These are phyloP conservation scores for Drosophila parthenogenetica DNA, from an alignment of 2,888 invertebrate species.

Conservation along the genomic window DNA sequence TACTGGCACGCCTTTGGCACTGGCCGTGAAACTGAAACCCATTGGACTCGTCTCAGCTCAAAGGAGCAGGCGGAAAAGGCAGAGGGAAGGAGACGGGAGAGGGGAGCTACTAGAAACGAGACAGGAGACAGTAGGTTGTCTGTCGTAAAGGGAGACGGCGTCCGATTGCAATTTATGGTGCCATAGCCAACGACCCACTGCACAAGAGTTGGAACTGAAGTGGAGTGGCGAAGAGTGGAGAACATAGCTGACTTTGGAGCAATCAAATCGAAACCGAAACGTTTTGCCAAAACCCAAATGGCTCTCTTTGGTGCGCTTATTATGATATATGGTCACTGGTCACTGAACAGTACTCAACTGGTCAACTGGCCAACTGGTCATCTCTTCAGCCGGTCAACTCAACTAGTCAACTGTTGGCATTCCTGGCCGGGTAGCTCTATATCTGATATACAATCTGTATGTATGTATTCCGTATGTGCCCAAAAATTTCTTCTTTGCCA, in stretches of 20 bases:
- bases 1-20: constrained; percentile 46
- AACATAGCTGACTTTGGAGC: constrained; percentile 55
- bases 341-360: constrained; percentile 36
- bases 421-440: constrained; percentile 22
- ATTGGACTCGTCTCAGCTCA: constrained; percentile 46
- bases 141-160: constrained; percentile 41
- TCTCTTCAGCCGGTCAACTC: constrained; percentile 2
- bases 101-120: too few relatives aligned
- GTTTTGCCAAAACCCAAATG: constrained; percentile 65
- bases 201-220: constrained; percentile 2
- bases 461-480: constrained; percentile 4
- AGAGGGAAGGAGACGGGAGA: not conserved
- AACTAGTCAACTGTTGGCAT: constrained; percentile 1
- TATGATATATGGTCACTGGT: constrained; percentile 70
- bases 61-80: constrained; percentile 1
- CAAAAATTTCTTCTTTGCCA: constrained; percentile 1
- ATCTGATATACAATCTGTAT: constrained; percentile 1
- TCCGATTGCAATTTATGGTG: constrained; percentile 79
- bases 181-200: constrained; percentile 61
- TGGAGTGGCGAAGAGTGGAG: not conserved
- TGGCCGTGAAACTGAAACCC: constrained; percentile 68
- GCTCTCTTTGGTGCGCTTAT: constrained; percentile 77
- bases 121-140: not conserved
- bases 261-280: constrained; percentile 66
- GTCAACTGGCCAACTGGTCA: constrained; percentile 3